A percentile compares a stretch with the other conserved stretches of the same genome.
These are phyloP conservation scores for Cepaea hortensis DNA, from an alignment of 2,888 invertebrate species.

Conservation along the genomic window DNA sequence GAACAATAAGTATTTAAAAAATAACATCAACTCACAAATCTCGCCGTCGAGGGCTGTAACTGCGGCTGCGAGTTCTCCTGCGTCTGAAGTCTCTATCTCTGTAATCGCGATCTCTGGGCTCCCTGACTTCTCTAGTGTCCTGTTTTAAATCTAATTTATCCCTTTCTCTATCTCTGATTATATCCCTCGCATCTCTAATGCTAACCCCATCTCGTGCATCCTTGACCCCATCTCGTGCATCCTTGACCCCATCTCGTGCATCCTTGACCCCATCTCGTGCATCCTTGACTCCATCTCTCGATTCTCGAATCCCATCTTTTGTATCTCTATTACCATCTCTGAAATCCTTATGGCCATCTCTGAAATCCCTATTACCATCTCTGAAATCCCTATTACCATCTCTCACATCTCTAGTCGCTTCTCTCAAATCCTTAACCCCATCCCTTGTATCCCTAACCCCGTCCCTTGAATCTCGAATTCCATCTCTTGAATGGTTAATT, in stretches of 20 bases:
- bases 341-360: slow-evolving; percentile 1
- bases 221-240: slow-evolving; percentile 45
- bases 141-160: slow-evolving; percentile 1
- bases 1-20: neutral
- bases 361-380: slow-evolving; percentile 42
- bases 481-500: slow-evolving; percentile 42
- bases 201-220: slow-evolving; percentile 39
- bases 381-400: slow-evolving; percentile 34
- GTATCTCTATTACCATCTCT: slow-evolving; percentile 41
- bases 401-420: slow-evolving; percentile 39
- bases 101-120: slow-evolving; percentile 43
- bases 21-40: slow-evolving; percentile 46
- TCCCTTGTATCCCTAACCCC: slow-evolving; percentile 44
- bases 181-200: slow-evolving; percentile 44
- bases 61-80: slow-evolving; percentile 50
- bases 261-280: neutral
- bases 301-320: neutral
- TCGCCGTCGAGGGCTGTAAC: slow-evolving; percentile 51
- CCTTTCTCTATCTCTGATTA: slow-evolving; percentile 37
- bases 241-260: slow-evolving; percentile 9
- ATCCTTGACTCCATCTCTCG: neutral
- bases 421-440: slow-evolving; percentile 42
- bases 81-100: slow-evolving; percentile 38
- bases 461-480: neutral
- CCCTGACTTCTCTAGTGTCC: slow-evolving; percentile 49